phyloP scores from a whole-genome alignment of 1,140 invertebrate genomes.

The Cyclargus thomasi region DNA sequence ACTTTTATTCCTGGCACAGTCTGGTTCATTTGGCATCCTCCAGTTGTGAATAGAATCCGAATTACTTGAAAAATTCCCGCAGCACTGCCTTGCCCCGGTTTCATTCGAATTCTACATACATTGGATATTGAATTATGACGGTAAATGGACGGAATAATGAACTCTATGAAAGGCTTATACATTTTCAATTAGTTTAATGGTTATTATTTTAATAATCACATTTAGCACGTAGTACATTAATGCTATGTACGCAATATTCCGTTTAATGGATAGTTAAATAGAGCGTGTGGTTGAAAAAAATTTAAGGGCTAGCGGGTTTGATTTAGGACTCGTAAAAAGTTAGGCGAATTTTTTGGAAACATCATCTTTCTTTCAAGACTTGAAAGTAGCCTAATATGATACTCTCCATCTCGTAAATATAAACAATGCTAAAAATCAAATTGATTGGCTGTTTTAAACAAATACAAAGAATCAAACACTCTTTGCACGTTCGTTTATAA shows the following conservation, averaged over 20 bases:
- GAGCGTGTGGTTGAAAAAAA: not conserved
- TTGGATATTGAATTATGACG: not conserved
- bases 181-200: not conserved
- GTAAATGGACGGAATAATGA: not conserved
- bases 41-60: constrained; percentile 63
- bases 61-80: constrained; percentile 61
- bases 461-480: no score
- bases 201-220: not conserved
- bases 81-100: constrained; percentile 44
- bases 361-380: no score
- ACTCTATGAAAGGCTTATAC: not conserved
- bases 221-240: not conserved
- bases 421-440: no score
- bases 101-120: constrained; percentile 31
- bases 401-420: no score
- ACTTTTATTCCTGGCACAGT: constrained; percentile 28
- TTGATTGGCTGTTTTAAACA: no score
- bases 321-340: no score
- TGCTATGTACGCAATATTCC: no score
- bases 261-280: not conserved
- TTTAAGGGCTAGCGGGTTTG: no score
- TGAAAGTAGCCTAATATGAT: no score
- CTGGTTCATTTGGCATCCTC: constrained; percentile 54
- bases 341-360: no score
- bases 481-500: no score